Evolutionary conservation across 2,113 vertebrate species (phyloP).

Genomic region (Willisornis vidua): DNA sequence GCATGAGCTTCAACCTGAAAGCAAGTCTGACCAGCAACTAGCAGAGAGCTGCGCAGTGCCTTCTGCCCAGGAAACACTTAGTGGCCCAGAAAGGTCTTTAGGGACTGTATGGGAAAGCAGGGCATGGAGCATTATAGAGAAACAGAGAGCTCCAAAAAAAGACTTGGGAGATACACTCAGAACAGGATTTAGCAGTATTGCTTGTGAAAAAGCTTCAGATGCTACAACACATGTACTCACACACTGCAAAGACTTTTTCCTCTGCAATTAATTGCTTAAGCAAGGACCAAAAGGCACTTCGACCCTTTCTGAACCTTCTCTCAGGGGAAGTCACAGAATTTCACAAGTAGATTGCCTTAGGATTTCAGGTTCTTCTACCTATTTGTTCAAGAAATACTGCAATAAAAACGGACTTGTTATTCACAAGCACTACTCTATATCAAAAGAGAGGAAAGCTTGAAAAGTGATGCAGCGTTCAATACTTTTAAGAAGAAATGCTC

Average conservation of each 20-base stretch:
- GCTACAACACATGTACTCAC: neutral
- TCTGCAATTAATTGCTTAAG: neutral
- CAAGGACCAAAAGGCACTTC: neutral
- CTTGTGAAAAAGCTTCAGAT: neutral
- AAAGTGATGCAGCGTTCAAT: neutral
- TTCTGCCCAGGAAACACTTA: neutral
- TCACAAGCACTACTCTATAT: neutral
- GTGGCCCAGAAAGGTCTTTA: neutral
- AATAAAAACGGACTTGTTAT: neutral
- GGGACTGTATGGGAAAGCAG: neutral
- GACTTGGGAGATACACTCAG: neutral
- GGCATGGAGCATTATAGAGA: neutral
- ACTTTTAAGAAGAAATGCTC: neutral
- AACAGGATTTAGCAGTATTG: neutral
- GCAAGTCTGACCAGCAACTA: neutral
- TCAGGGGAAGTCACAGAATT: neutral
- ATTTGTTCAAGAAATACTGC: neutral
- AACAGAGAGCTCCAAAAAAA: neutral
- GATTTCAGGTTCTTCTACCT: neutral
- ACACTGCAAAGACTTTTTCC: neutral
- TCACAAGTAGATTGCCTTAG: neutral
- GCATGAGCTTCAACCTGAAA: neutral
- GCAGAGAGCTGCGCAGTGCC: rapidly evolving
- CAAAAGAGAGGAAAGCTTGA: neutral
- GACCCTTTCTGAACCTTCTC: neutral